A percentile compares a stretch with the other conserved stretches of the same genome.
phyloP scores from a whole-genome alignment of 1,140 invertebrate species.

The Laupala kohalensis region DNA sequence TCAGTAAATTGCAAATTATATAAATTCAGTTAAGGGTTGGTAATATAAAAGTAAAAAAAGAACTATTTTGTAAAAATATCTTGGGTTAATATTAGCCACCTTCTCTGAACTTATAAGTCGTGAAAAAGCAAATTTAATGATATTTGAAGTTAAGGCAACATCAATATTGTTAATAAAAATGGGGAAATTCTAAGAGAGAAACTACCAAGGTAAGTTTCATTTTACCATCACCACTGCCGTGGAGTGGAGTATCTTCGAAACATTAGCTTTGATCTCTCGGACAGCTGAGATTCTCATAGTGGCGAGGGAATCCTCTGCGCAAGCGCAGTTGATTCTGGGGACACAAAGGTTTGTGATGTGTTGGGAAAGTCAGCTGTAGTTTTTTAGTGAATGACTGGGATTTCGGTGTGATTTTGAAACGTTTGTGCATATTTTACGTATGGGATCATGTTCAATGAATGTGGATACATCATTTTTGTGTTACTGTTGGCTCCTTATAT shows the following conservation, averaged over 20 bases:
- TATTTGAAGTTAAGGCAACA: too few species aligned
- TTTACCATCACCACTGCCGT: too few species aligned
- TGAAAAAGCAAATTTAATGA: too few species aligned
- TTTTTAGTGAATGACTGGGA: constrained; percentile 8
- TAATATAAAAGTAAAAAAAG: too few species aligned
- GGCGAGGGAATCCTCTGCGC: not conserved
- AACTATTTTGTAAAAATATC: too few species aligned
- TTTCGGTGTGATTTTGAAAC: constrained; percentile 6
- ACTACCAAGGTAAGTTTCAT: too few species aligned
- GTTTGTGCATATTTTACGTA: constrained; percentile 14
- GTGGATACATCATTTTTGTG: constrained; percentile 40
- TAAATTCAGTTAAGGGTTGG: too few species aligned
- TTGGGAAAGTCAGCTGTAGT: constrained; percentile 8
- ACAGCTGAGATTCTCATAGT: not conserved
- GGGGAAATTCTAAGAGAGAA: too few species aligned
- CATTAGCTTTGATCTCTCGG: not conserved
- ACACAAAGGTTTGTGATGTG: constrained; percentile 7
- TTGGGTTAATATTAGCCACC: too few species aligned
- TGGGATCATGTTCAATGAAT: constrained; percentile 42
- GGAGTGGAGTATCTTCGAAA: not conserved
- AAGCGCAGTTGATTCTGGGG: constrained; percentile 2
- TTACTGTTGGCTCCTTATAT: constrained; percentile 35
- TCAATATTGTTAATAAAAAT: too few species aligned
- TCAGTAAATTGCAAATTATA: too few species aligned
- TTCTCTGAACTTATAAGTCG: too few species aligned